phyloP scores from a whole-genome alignment of 1,140 invertebrate genomes.

The Drosophila funebris region DNA sequence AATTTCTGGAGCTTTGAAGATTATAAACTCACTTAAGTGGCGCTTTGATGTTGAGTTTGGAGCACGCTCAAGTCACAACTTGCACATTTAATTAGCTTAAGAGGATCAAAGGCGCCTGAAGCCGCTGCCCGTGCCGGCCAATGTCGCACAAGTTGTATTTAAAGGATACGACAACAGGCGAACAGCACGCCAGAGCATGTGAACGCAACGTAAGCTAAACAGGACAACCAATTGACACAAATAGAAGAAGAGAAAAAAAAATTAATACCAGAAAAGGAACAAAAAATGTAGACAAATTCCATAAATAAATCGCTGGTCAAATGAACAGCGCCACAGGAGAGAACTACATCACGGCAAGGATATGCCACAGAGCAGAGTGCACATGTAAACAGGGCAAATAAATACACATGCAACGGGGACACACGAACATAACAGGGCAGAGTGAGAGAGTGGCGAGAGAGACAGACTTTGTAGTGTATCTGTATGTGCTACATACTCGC shows the following conservation, averaged over 20 bases:
- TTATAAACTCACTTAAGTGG: conserved; percentile 73
- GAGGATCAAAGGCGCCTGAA: conserved; percentile 72
- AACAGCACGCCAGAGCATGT: conserved; percentile 54
- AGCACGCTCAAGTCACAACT: conserved; percentile 63
- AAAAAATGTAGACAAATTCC: conserved; percentile 31
- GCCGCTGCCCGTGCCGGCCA: conserved; percentile 15
- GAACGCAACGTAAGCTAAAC: conserved; percentile 1
- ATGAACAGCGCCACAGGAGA: conserved; percentile 31
- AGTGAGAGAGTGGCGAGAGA: background rate
- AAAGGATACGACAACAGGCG: conserved; percentile 81
- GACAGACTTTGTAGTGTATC: background rate
- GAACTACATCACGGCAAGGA: conserved; percentile 5
- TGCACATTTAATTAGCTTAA: conserved; percentile 63
- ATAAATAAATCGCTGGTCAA: conserved; percentile 81
- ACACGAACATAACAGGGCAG: background rate
- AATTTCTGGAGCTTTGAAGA: conserved; percentile 83
- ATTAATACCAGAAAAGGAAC: background rate
- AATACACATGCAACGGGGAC: too few species aligned
- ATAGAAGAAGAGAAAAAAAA: background rate
- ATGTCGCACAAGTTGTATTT: conserved; percentile 76
- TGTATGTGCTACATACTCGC: conserved; percentile 20
- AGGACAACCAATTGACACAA: background rate
- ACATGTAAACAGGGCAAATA: background rate
- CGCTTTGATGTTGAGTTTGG: conserved; percentile 74
- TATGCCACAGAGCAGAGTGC: conserved; percentile 15